Base-by-base conservation (phyloP, 2,888 invertebrate genomes). In the Xanthorhoe designata region DNA sequence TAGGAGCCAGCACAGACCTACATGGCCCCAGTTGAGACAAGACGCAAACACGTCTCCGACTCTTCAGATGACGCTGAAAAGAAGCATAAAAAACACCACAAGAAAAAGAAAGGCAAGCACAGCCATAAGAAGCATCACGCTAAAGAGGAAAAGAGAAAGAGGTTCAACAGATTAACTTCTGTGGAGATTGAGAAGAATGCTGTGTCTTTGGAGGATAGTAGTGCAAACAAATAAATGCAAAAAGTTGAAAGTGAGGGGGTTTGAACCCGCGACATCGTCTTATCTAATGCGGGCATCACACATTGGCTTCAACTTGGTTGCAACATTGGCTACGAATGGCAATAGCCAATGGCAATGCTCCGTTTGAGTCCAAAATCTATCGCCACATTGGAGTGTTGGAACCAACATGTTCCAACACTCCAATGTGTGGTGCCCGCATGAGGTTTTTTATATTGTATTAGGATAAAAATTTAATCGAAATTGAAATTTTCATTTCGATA, bases 11-110 rank as follows among this genome's bases (percentile, higher is more conserved):
- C 78, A 0, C 74, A 76, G 3, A 89, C 86, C 0, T 92, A 91
- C 75, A 89, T 91, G 90, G 92, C 90, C 0, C 90, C 91, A 0
- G 86, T 90, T 0, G 89, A 89, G 0, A 83, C 72, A 1, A 75
- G 78, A 0, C 79, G 81, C 0, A 87, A 83, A 10, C 61, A 54
- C n/a, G 55, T 58, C 5, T 13, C 75, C 0, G 81, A 79, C 1
- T 15, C 49, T 0, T 69, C 76, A 0, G 81, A 80, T 0, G 81
- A 81, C 0, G 83, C 80, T 0, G 85, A 84, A 55, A 88, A 84
- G 60, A 81, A 72, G 10, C 86, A 84, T 45, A 89, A 85, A 8
- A 89, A 87, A n/a, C 86, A 75, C 0, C 89, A 89, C 64, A 90
- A 87, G 71, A 88, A 85, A 75, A 89, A 84, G 61, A 82, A 75